A percentile compares a stretch with the other conserved stretches of the same genome.
Conservation (phyloP, 2,888 invertebrate genomes). For the Tromatobia lineatoria region DNA sequence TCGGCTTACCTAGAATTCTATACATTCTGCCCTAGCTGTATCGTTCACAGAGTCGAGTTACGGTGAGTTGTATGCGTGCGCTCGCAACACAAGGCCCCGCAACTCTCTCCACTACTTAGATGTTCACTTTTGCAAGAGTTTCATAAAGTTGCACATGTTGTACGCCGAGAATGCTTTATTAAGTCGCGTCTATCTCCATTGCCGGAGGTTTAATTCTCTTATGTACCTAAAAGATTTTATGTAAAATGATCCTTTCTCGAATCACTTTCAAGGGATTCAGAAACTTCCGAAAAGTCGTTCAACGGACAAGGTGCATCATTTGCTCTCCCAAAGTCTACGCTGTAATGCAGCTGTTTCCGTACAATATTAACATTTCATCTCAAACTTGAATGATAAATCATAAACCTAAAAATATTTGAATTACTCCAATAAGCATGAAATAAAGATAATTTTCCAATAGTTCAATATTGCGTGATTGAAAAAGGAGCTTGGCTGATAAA, state of each 20-base stretch:
- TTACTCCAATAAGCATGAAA: too few relatives aligned
- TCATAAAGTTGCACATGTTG: constrained; percentile 17
- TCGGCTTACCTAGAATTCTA: constrained; percentile 68
- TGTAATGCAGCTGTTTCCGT: background rate
- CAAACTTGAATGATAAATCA: too few relatives aligned
- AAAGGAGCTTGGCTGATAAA: too few relatives aligned
- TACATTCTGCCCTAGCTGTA: constrained; percentile 25
- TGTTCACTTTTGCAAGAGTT: constrained; percentile 17
- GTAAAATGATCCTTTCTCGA: background rate
- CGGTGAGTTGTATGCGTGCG: background rate
- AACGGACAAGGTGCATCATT: background rate
- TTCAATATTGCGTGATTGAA: too few relatives aligned
- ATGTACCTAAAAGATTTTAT: background rate
- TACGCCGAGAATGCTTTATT: background rate
- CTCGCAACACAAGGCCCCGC: background rate
- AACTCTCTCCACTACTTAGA: constrained; percentile 1
- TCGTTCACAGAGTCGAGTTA: background rate
- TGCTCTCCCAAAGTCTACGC: background rate
- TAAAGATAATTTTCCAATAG: too few relatives aligned
- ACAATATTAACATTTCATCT: too few relatives aligned
- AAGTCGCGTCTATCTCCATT: background rate
- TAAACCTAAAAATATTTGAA: too few relatives aligned
- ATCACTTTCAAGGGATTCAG: constrained; percentile 7
- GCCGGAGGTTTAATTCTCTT: constrained; percentile 12
- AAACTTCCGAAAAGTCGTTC: background rate